A percentile compares a stretch with the other conserved stretches of the same genome.
Evolutionary conservation across 2,888 invertebrate genomes (phyloP).

Genomic region (Apeira syringaria): DNA sequence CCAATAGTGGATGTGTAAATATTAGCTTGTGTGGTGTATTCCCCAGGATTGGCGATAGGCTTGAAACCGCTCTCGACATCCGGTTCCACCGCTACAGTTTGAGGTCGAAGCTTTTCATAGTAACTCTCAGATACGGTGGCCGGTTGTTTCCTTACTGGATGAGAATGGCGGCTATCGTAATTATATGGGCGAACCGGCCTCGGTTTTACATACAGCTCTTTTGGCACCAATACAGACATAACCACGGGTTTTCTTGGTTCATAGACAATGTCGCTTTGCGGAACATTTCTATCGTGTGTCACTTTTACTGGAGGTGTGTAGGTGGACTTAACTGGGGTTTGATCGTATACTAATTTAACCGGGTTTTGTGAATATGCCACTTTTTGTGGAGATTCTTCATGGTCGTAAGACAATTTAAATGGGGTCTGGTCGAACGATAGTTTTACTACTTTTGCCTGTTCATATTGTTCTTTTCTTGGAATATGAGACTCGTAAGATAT

Average conservation of each 20-base stretch:
- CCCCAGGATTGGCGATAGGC: constrained; percentile 53
- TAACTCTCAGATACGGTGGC: constrained; percentile 65
- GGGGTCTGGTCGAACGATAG: constrained; percentile 15
- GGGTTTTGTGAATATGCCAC: constrained; percentile 12
- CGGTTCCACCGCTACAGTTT: constrained; percentile 45
- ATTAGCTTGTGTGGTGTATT: constrained; percentile 44
- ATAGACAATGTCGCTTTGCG: constrained; percentile 43
- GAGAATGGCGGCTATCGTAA: constrained; percentile 50
- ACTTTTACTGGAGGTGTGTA: constrained; percentile 13
- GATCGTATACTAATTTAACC: constrained; percentile 10
- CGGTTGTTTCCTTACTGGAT: constrained; percentile 53
- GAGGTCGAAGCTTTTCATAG: constrained; percentile 61
- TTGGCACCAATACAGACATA: constrained; percentile 47
- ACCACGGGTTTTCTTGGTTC: constrained; percentile 49
- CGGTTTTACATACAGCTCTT: constrained; percentile 61
- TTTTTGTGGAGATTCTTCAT: constrained; percentile 6
- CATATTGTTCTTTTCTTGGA: constrained; percentile 4
- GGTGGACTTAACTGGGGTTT: constrained; percentile 1
- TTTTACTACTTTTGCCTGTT: constrained; percentile 3
- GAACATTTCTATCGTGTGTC: constrained; percentile 7
- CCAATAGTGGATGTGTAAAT: constrained; percentile 43
- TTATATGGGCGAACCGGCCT: constrained; percentile 55
- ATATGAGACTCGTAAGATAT: constrained; percentile 7
- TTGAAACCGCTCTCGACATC: constrained; percentile 66
- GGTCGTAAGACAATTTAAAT: constrained; percentile 14